Conservation (phyloP, 1,140 invertebrate genomes). For the Eurosta solidaginis region DNA sequence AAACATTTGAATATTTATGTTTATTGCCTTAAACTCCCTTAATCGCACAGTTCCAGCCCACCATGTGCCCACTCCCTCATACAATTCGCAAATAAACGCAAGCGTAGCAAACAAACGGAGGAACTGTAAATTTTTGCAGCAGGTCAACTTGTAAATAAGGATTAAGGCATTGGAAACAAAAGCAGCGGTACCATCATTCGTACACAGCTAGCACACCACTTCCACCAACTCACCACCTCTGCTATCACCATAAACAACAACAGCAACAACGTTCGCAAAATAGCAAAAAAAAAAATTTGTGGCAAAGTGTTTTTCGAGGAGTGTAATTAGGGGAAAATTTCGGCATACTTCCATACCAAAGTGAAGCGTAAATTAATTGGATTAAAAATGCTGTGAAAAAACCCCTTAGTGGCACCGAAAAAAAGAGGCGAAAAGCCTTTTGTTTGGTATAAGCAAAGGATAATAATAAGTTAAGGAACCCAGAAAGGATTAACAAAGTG, state of each 20-base stretch:
- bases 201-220: neutral
- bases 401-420: neutral
- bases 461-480: neutral
- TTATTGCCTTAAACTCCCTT: neutral
- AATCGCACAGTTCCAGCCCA: too few species aligned
- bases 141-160: conserved; percentile 16
- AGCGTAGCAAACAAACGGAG: neutral
- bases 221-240: neutral
- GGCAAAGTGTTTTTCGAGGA: neutral
- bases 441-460: neutral
- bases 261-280: too few species aligned
- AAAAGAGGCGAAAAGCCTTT: too few species aligned
- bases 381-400: neutral
- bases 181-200: neutral
- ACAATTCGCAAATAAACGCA: neutral
- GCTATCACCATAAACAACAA: neutral
- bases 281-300: too few species aligned
- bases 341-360: conserved; percentile 2
- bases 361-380: conserved; percentile 27
- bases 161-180: neutral
- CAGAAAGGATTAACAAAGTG: neutral
- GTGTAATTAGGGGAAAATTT: conserved; percentile 19
- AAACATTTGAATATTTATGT: conserved; percentile 15
- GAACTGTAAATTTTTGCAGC: neutral
- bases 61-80: neutral